Evolutionary conservation across 1,140 invertebrate species (phyloP).

Genomic region (Asobara japonica): DNA sequence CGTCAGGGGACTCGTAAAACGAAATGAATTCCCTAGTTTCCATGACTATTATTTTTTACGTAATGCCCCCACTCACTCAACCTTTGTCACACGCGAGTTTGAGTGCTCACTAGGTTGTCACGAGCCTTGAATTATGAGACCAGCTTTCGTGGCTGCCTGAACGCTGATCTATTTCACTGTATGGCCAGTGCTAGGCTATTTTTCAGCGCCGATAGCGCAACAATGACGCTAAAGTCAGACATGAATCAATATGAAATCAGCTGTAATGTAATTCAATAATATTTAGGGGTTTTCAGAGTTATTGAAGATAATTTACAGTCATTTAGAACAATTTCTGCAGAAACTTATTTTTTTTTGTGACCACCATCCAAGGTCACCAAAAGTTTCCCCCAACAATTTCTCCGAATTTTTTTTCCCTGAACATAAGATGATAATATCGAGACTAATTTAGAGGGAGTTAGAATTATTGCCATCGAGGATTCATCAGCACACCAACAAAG

Average conservation of each 20-base stretch:
- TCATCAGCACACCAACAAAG: too few species aligned
- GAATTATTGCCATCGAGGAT: too few species aligned
- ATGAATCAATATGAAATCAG: not conserved
- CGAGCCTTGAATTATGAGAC: slow-evolving; percentile 22
- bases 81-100: slow-evolving; percentile 13
- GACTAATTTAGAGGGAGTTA: too few species aligned
- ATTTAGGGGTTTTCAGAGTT: not conserved
- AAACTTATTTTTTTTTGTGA: too few species aligned
- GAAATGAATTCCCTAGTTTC: not conserved
- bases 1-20: not conserved
- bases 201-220: slow-evolving; percentile 16
- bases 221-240: not conserved
- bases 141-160: slow-evolving; percentile 14
- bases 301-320: too few species aligned
- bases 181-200: not conserved
- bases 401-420: too few species aligned
- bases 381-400: too few species aligned
- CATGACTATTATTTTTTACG: not conserved
- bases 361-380: too few species aligned
- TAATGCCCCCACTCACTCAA: not conserved
- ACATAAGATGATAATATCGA: too few species aligned
- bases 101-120: not conserved
- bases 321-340: too few species aligned
- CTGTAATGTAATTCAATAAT: not conserved
- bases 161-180: slow-evolving; percentile 18